Percentiles rank a stretch among this genome's conserved stretches.
Evolutionary conservation across 2,113 vertebrate species (phyloP).

Genomic region (Eolophus roseicapilla): DNA sequence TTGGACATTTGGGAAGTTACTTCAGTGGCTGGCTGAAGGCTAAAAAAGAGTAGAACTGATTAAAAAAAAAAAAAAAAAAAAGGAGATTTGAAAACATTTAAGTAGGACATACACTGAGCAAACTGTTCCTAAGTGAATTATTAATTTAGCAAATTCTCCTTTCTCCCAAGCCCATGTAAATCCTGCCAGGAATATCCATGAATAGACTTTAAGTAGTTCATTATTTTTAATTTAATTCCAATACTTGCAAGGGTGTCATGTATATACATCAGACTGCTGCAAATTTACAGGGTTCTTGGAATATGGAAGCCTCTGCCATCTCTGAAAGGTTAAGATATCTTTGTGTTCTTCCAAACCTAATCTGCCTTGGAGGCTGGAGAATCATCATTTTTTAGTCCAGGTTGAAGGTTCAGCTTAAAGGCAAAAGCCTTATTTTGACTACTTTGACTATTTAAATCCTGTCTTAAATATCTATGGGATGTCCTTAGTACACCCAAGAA

Average conservation of each 20-base stretch:
- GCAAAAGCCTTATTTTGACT: background rate
- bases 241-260: background rate
- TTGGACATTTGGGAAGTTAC: background rate
- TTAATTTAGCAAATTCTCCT: constrained; percentile 49
- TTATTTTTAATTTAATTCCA: constrained; percentile 46
- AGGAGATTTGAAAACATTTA: background rate
- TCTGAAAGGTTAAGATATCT: background rate
- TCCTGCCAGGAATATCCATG: constrained; percentile 28
- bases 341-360: background rate
- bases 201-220: constrained; percentile 32
- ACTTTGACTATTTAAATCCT: background rate
- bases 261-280: background rate
- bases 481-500: background rate
- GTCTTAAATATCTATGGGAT: background rate
- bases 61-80: background rate
- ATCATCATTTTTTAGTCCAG: background rate
- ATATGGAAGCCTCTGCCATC: background rate
- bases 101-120: background rate
- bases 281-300: background rate
- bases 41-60: background rate
- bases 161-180: constrained; percentile 11
- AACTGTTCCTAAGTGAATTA: constrained; percentile 32
- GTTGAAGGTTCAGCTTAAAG: background rate
- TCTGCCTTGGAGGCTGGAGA: background rate
- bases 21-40: background rate